A percentile compares a stretch with the other conserved stretches of the same genome.
These are phyloP conservation scores for Drosophila arizonae DNA, from an alignment of 1,140 invertebrate genomes.

Conservation along the genomic window DNA sequence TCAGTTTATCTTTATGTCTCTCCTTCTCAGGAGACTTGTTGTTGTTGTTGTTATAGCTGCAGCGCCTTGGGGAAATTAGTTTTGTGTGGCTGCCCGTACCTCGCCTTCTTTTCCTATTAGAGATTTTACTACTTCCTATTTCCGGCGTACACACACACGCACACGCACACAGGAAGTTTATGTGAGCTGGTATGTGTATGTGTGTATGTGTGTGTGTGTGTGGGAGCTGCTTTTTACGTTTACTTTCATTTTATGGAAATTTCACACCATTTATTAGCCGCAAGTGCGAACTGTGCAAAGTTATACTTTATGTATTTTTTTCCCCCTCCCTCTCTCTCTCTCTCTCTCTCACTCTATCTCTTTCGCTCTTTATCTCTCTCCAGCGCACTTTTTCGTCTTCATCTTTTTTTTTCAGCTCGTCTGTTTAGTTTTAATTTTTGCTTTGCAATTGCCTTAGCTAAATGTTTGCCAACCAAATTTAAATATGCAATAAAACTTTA, in stretches of 20 bases:
- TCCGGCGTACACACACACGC: constrained; percentile 31
- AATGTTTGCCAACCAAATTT: constrained; percentile 39
- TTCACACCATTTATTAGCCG: constrained; percentile 77
- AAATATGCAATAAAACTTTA: constrained; percentile 13
- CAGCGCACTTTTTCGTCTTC: not conserved
- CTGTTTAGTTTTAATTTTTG: constrained; percentile 55
- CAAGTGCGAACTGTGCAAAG: constrained; percentile 70
- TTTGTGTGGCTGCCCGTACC: constrained; percentile 66
- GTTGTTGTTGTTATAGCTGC: constrained; percentile 54
- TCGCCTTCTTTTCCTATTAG: constrained; percentile 75
- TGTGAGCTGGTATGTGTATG: constrained; percentile 11
- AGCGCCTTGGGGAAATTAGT: constrained; percentile 80
- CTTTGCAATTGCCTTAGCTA: constrained; percentile 30
- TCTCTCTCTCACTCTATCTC: not conserved
- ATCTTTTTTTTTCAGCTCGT: constrained; percentile 11
- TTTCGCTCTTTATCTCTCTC: constrained; percentile 2
- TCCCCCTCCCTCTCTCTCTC: constrained; percentile 3
- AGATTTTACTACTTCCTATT: constrained; percentile 77
- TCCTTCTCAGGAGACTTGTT: constrained; percentile 15
- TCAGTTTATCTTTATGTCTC: not conserved
- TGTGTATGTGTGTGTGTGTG: constrained; percentile 26
- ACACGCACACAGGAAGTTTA: constrained; percentile 30
- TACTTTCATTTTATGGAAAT: constrained; percentile 79
- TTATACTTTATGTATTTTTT: constrained; percentile 49
- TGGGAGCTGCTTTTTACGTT: constrained; percentile 61